Evolutionary conservation across 2,113 vertebrate species (phyloP).

Genomic region (Phainopepla nitens): DNA sequence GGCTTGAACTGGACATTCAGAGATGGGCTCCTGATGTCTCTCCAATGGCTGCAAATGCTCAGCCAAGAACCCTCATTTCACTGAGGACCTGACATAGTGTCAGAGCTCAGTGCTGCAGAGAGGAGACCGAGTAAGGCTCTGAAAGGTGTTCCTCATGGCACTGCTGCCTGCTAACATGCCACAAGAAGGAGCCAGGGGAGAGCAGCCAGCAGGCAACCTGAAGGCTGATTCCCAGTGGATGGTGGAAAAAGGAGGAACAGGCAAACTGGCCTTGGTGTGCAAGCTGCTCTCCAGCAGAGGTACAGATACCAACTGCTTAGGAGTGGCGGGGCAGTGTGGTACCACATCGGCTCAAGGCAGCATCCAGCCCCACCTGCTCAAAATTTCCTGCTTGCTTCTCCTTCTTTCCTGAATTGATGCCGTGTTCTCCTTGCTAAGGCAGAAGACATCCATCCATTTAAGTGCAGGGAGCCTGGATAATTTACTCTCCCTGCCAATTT

Average conservation of each 20-base stretch:
- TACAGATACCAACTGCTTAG: not conserved
- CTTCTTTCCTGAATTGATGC: not conserved
- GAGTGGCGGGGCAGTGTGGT: not conserved
- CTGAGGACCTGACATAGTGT: fast-evolving
- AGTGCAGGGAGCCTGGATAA: not conserved
- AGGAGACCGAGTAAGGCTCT: not conserved
- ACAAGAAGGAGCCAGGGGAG: not conserved
- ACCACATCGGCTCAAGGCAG: not conserved
- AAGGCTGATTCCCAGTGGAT: fast-evolving
- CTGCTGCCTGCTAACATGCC: not conserved
- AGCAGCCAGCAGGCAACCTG: not conserved
- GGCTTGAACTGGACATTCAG: not conserved
- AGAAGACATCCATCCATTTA: slow-evolving; percentile 32
- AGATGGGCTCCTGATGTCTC: not conserved
- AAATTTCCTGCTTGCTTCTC: not conserved
- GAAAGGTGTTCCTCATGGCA: fast-evolving
- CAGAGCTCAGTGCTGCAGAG: not conserved
- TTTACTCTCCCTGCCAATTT: slow-evolving; percentile 24
- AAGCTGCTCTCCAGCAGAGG: not conserved
- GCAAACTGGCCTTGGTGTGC: not conserved
- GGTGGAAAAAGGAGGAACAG: not conserved
- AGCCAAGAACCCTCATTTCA: not conserved
- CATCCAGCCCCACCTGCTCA: not conserved
- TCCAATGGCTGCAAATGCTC: not conserved
- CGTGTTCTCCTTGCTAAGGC: not conserved